Conservation (phyloP, 1,140 invertebrate genomes). For the Rhynchophorus ferrugineus region DNA sequence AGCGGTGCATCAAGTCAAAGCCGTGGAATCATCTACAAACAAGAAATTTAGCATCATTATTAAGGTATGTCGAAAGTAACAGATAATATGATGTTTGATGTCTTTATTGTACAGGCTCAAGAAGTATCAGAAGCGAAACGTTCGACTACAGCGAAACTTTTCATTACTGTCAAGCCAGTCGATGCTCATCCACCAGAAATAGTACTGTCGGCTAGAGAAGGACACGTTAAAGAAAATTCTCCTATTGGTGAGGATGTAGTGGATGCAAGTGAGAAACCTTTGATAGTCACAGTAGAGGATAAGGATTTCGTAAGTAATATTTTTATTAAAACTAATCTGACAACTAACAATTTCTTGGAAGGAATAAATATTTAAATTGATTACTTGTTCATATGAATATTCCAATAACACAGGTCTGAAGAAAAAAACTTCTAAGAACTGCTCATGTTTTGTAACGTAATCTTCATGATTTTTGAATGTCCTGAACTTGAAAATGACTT, state of each 20-base stretch:
- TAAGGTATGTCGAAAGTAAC: slow-evolving; percentile 51
- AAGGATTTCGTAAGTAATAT: slow-evolving; percentile 64
- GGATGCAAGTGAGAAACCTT: slow-evolving; percentile 56
- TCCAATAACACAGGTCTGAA: too few relatives aligned
- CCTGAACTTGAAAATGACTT: too few relatives aligned
- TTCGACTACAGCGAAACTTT: slow-evolving; percentile 73
- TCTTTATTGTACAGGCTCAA: slow-evolving; percentile 54
- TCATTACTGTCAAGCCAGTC: slow-evolving; percentile 72
- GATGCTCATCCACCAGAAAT: slow-evolving; percentile 79
- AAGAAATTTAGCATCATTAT: slow-evolving; percentile 58
- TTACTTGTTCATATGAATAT: too few relatives aligned
- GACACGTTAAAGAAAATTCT: slow-evolving; percentile 78
- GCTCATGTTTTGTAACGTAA: too few relatives aligned
- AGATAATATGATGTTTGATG: neutral
- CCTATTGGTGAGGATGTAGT: slow-evolving; percentile 74
- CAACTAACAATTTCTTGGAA: too few relatives aligned
- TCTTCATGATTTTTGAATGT: too few relatives aligned
- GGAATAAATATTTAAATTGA: too few relatives aligned
- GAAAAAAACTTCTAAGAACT: too few relatives aligned
- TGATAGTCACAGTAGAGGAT: slow-evolving; percentile 67
- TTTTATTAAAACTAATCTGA: neutral
- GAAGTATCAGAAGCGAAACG: slow-evolving; percentile 68
- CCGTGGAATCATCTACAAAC: slow-evolving; percentile 68
- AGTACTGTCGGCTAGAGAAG: slow-evolving; percentile 60
- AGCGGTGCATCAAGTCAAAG: slow-evolving; percentile 67